phyloP scores from a whole-genome alignment of 2,797 vertebrate species.

The Pangasius krempfi region DNA sequence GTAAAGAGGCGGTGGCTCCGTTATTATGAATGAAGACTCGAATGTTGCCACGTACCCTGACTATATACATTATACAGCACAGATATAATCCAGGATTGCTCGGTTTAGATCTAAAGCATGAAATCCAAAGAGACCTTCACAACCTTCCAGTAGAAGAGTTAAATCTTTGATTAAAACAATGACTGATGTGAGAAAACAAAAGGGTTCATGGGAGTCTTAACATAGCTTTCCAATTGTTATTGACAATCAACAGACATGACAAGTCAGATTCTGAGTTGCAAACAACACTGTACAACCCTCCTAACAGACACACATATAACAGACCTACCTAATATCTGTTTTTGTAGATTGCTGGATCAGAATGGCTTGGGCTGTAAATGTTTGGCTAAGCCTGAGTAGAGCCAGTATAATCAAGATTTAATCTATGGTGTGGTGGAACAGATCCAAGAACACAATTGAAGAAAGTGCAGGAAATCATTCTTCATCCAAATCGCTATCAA shows the following conservation, averaged over 20 bases:
- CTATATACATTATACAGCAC: neutral
- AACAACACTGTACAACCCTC: neutral
- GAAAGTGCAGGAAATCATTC: conserved; percentile 33
- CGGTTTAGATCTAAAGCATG: neutral
- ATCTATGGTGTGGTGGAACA: conserved; percentile 28
- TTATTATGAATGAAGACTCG: neutral
- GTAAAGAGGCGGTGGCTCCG: neutral
- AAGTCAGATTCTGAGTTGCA: neutral
- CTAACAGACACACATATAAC: neutral
- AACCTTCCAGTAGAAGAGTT: neutral
- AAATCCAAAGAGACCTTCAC: neutral
- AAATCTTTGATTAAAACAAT: neutral
- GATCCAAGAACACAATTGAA: conserved; percentile 7
- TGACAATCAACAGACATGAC: neutral
- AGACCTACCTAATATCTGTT: neutral
- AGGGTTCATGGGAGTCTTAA: neutral
- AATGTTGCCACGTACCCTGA: neutral
- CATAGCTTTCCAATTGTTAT: neutral
- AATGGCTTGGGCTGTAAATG: neutral
- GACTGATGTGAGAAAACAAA: neutral
- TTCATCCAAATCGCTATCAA: conserved; percentile 9
- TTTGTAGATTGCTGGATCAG: neutral
- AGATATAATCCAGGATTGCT: neutral
- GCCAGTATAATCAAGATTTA: conserved; percentile 47
- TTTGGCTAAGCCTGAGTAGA: conserved; percentile 50